Evolutionary conservation across 2,113 vertebrate species (phyloP), one percentile per base, ranked within the genome.

Genomic region (Nipponia nippon): DNA sequence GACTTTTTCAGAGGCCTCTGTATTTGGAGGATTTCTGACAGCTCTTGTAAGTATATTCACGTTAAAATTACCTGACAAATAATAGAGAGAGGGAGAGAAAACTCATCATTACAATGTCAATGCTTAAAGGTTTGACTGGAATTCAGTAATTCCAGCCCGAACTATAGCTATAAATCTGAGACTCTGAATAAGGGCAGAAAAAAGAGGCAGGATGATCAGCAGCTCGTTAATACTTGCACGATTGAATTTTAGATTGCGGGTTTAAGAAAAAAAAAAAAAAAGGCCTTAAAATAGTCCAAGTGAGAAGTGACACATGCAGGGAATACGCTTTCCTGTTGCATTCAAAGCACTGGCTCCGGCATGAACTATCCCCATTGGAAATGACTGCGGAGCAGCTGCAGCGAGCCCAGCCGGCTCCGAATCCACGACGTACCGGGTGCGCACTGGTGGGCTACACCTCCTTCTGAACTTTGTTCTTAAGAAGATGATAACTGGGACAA

Each of bases 121-220:
- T 16, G 62, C 75, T 75, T 91, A 95, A 95, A 93, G 73, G 78
- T 87, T 93, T 93, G 89, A 80, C 95, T 97, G 95, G 95, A 83
- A 96, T 91, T 93, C 90, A 93, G 89, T 73, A 93, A 95, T 65
- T 79, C 88, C 95, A 92, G 95, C 87, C 92, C 9, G 3, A 80
- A 82, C 93, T 71, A 55, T 38, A 96, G 92, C 79, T 90, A 50
- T 82, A 90, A 96, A 95, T 89, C 93, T 78, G 72, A 78, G 71
- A 72, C 65, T 36, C 83, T 89, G 78, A 96, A 62, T 49, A 91
- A 95, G 86, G 88, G 84, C 95, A 88, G 94, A 91, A 95, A 92
- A 63, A 70, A 90, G 80, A 95, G 56, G 72, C 84, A 89, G 92
- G 90, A 66, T 67, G 13, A 97, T 85, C 88, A 94, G 93, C 79